These are phyloP conservation scores for Heliconius ismenius DNA, from an alignment of 2,888 invertebrate genomes.

Conservation along the genomic window DNA sequence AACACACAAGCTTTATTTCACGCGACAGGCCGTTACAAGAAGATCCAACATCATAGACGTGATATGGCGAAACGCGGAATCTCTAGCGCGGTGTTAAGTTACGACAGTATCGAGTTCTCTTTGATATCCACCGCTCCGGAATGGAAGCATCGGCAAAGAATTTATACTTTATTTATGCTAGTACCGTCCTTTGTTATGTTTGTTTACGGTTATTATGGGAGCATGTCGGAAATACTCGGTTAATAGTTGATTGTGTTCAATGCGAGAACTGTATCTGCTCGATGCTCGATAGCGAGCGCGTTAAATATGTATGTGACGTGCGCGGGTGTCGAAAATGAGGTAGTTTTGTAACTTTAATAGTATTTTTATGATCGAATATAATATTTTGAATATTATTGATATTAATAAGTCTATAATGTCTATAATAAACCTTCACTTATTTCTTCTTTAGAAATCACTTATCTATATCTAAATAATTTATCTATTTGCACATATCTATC, in stretches of 20 bases:
- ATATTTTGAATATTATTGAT: neutral
- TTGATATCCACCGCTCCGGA: constrained; percentile 64
- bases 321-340: neutral
- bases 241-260: constrained; percentile 38
- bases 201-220: constrained; percentile 57
- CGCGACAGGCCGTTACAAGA: constrained; percentile 52
- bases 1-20: constrained; percentile 49
- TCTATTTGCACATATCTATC: neutral
- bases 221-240: constrained; percentile 45
- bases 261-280: constrained; percentile 3
- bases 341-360: constrained; percentile 1
- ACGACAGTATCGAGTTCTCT: constrained; percentile 64
- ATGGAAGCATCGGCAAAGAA: constrained; percentile 57
- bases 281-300: constrained; percentile 16
- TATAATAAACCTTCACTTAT: no score
- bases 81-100: constrained; percentile 67
- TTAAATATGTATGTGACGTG: constrained; percentile 16
- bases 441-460: neutral
- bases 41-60: constrained; percentile 53
- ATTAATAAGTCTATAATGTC: no score
- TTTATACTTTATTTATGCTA: constrained; percentile 54
- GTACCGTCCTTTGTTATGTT: constrained; percentile 53
- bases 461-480: neutral
- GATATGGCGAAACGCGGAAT: constrained; percentile 62
- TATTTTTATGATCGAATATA: neutral